A percentile compares a stretch with the other conserved stretches of the same genome.
These are phyloP conservation scores for Pterocles orientalis DNA, from an alignment of 2,113 vertebrate genomes.

Conservation along the genomic window DNA sequence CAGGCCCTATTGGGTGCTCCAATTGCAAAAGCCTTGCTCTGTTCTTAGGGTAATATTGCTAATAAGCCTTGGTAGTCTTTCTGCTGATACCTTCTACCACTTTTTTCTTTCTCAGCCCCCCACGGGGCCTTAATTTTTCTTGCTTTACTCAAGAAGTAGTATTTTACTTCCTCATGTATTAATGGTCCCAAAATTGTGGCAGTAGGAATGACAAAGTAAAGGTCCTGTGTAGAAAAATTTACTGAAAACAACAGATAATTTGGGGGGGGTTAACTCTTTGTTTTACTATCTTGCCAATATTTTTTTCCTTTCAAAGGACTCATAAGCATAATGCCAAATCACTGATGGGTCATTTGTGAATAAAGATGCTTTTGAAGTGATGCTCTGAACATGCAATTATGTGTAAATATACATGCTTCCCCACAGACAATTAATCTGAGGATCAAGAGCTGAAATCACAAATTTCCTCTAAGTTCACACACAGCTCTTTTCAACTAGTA, in stretches of 20 bases:
- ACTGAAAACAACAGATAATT: not conserved
- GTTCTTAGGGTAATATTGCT: not conserved
- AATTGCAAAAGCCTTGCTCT: not conserved
- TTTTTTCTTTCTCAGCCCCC: not conserved
- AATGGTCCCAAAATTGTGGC: not conserved
- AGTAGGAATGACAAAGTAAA: not conserved
- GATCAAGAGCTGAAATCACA: not conserved
- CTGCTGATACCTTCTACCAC: not conserved
- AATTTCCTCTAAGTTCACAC: not conserved
- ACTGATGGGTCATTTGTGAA: not conserved
- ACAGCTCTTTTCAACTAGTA: not conserved
- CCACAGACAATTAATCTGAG: not conserved
- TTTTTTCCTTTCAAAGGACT: conserved; percentile 1
- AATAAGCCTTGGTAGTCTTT: not conserved
- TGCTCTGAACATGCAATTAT: not conserved
- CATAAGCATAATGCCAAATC: not conserved
- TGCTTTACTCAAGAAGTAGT: not conserved
- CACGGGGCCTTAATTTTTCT: not conserved
- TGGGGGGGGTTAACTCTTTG: not conserved
- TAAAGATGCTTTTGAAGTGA: not conserved
- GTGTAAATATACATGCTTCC: not conserved
- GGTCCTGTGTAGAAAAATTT: not conserved
- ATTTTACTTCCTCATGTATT: not conserved
- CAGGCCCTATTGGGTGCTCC: fast-evolving
- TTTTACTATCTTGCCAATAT: not conserved